Evolutionary conservation across 2,888 invertebrate species (phyloP), one percentile per base, ranked within the genome.

Genomic region (Lepidochrysops patricia): DNA sequence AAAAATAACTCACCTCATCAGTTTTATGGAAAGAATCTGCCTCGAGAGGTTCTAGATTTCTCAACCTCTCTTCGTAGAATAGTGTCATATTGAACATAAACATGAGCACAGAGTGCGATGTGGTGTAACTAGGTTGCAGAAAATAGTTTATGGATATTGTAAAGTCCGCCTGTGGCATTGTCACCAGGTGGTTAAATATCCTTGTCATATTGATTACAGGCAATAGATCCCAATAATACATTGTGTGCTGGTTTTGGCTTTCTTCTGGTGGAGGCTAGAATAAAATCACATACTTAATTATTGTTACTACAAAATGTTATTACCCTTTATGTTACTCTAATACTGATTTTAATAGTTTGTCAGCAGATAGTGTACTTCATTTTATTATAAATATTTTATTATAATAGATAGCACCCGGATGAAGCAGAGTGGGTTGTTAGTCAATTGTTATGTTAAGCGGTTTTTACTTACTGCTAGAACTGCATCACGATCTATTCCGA

Each of bases 151-250:
- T 71, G 12, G 63, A 77, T 34, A 82, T 70, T 0, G 63, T 67
- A 1, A 65, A 61, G 0, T 67, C 66, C 1, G 73, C 67, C 62
- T 79, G 72, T 0, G 78, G 78, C 68, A 76, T 73, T 0, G 76
- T 71, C 0, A 81, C 65, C 1, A 85, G 54, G 56, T 83, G 75
- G 63, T 83, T 85, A 23, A 80, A 70, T 0, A 83, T 76, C 12
- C 87, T 72, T 0, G 77, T 82, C 71, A 80, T 73, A 67, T 88
- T 86, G 57, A 88, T 82, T 0, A 86, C 74, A 0, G 88, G 86
- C 0, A 87, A 61, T 0, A 89, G 68, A 60, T 89, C 88, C 73
- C 79, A 73, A 66, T 87, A 89, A 68, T 86, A 87, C 0, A 66
- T 56, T 0, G 72, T 71, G 58, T 84, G 79, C n/a, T 83, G 81